Conservation (phyloP, 2,797 vertebrate genomes). For the Hypotaenidia okinawae region DNA sequence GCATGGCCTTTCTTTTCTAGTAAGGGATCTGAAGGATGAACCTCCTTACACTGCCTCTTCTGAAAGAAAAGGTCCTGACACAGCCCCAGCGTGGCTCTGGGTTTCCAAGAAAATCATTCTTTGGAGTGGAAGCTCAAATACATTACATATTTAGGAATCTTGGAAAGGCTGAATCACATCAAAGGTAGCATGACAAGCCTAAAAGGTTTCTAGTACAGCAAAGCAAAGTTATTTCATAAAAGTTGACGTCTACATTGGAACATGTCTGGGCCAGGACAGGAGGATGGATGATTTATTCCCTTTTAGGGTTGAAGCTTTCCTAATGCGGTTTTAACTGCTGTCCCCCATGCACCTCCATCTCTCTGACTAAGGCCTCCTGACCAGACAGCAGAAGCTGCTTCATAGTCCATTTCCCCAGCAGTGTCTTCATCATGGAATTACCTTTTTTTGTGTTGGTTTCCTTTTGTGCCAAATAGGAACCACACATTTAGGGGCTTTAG, state of each 20-base stretch:
- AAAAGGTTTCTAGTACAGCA: background rate
- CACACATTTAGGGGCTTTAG: background rate
- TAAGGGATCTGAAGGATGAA: background rate
- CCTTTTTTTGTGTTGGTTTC: background rate
- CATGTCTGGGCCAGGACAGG: background rate
- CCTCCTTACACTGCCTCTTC: background rate
- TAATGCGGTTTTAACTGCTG: background rate
- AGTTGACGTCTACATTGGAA: background rate
- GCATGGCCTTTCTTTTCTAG: background rate
- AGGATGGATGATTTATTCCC: background rate
- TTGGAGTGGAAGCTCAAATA: background rate
- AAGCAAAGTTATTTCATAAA: background rate
- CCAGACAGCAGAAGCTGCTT: background rate
- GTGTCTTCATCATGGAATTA: background rate
- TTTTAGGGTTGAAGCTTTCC: background rate
- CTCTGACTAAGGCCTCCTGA: background rate
- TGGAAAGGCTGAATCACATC: background rate
- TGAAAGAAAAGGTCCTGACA: background rate
- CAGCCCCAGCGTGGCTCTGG: background rate
- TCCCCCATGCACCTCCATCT: fast-evolving
- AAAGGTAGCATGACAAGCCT: background rate
- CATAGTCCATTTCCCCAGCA: background rate
- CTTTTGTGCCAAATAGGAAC: background rate
- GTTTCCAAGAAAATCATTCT: background rate
- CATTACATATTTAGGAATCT: background rate